phyloP scores from a whole-genome alignment of 2,113 vertebrate genomes.

The Oryzias celebensis region DNA sequence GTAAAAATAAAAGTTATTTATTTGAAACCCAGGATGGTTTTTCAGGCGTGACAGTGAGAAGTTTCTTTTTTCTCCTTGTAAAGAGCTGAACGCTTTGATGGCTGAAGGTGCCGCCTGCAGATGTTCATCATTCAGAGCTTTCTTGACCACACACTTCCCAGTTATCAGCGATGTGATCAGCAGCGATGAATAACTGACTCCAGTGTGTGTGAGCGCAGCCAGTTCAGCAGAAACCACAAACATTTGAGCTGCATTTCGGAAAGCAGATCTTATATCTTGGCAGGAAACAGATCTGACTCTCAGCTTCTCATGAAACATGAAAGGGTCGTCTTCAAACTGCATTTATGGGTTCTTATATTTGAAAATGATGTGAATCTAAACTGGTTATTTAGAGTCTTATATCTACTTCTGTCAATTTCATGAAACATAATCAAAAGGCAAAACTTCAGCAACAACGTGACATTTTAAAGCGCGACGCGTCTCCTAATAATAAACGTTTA shows the following conservation, averaged over 20 bases:
- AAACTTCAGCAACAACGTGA: too few species aligned
- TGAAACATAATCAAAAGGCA: too few species aligned
- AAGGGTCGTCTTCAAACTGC: background rate
- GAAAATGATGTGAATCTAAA: background rate
- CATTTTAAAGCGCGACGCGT: too few species aligned
- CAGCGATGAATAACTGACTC: constrained; percentile 19
- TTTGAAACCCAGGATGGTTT: too few species aligned
- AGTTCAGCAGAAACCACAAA: constrained; percentile 51
- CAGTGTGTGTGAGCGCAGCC: constrained; percentile 1
- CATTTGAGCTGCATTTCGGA: constrained; percentile 13
- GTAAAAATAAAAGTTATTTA: too few species aligned
- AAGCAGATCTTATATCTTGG: constrained; percentile 40
- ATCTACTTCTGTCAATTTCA: background rate
- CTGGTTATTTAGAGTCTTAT: background rate
- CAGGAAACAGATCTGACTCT: constrained; percentile 46
- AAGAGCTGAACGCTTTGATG: constrained; percentile 3
- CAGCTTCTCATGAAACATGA: constrained; percentile 34
- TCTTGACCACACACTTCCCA: constrained; percentile 14
- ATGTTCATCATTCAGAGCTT: constrained; percentile 1
- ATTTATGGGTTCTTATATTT: constrained; percentile 3
- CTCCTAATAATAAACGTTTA: too few species aligned
- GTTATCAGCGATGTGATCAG: constrained; percentile 27
- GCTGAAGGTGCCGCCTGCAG: background rate
- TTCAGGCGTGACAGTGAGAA: too few species aligned
- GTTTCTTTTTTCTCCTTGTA: too few species aligned